Evolutionary conservation across 2,888 invertebrate genomes (phyloP), one percentile per base, ranked within the genome.

Genomic region (Hyppa rectilinea): DNA sequence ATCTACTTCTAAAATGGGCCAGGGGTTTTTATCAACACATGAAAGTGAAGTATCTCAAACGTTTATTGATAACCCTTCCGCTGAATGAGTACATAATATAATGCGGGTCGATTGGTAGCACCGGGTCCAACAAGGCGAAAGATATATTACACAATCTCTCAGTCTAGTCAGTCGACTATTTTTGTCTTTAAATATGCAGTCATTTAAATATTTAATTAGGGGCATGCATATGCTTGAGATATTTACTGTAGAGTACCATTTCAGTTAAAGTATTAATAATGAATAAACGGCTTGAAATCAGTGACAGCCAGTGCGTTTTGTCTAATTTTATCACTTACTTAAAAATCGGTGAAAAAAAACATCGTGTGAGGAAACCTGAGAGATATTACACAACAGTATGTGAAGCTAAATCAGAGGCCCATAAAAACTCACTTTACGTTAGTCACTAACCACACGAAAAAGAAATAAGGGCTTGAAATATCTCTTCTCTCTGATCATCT

Each of bases 91-190:
- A 10, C 45, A 26, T 43, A 52, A 14, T 56, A 38, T 31, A 58
- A 71, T 55, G 52, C 5, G 34, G 72, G 47, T 65, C 50, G 50
- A 69, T 61, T 14, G 63, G 47, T 70, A 23, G 31, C 53, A 52
- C 38, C 40, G 56, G 77, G 67, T 72, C 49, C 49, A 69, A 66
- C 45, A 58, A 45, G n/a, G 47, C 73, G 26, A 26, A 60, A 40
- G 59, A 78, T 63, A 69, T 43, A 66, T 79, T 70, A 74, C 59
- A 74, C 60, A 74, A 70, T 43, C 52, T 56, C 59, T 69, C 60
- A 74, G 67, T 43, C 52, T 56, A 50, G 49, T 75, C 36, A 70
- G 63, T 67, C 47, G 58, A 55, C 58, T 40, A 75, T 74, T 82
- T 64, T 78, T 82, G 29, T 50, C 31, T 61, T 75, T 52, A 58